These are phyloP conservation scores for Montipora efflorescens DNA, from an alignment of 64 coral and sea anemone genomes.

Conservation along the genomic window DNA sequence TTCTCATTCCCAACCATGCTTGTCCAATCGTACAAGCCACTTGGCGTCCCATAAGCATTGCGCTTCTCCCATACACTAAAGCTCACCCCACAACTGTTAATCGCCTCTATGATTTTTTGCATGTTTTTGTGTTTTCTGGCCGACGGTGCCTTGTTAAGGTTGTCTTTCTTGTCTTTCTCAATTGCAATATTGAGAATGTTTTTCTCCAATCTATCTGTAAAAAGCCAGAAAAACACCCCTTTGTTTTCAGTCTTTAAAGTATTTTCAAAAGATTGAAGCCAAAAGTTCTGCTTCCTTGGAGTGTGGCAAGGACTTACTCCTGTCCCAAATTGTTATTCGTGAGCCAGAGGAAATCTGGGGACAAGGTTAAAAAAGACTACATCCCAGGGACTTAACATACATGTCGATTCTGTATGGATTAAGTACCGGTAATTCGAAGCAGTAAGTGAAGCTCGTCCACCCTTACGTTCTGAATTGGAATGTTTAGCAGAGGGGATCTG, in stretches of 20 bases:
- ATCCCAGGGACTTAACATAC: too few relatives aligned
- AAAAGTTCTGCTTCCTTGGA: too few relatives aligned
- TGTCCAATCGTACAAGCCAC: conserved; percentile 39
- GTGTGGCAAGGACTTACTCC: too few relatives aligned
- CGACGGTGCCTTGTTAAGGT: conserved; percentile 24
- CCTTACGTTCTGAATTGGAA: conserved; percentile 37
- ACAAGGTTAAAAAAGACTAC: too few relatives aligned
- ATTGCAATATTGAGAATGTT: neutral
- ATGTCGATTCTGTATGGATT: too few relatives aligned
- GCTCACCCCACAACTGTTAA: conserved; percentile 8
- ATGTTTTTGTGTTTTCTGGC: neutral
- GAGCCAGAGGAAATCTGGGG: too few relatives aligned
- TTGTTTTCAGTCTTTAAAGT: too few relatives aligned
- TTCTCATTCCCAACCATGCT: conserved; percentile 52
- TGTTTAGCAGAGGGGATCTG: neutral
- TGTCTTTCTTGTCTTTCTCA: conserved; percentile 3
- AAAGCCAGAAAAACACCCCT: neutral
- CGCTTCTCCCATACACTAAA: conserved; percentile 48
- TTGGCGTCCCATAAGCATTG: conserved; percentile 18
- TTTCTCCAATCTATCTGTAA: conserved; percentile 35
- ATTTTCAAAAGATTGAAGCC: too few relatives aligned
- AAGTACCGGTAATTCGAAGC: conserved; percentile 54
- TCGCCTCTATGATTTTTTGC: neutral
- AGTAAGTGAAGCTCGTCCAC: conserved; percentile 57
- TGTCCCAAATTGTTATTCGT: too few relatives aligned